Evolutionary conservation across 2,113 vertebrate species (phyloP), one percentile per base, ranked within the genome.

Genomic region (Hippoglossus stenolepis): DNA sequence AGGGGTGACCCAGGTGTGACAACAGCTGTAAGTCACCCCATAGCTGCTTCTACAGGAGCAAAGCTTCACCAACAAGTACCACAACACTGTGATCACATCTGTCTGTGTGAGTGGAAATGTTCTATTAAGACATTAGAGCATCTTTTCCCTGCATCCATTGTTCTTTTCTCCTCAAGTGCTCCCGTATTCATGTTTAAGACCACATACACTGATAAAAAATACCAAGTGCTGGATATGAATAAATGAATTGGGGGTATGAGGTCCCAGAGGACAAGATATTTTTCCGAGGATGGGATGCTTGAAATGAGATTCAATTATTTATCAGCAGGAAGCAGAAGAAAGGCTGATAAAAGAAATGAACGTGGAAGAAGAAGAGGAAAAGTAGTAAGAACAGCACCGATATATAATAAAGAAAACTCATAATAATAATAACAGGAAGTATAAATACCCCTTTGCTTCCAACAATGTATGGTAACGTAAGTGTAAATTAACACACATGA

Each of bases 271-370:
- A 85, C 15, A 21, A 31, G 72, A 78, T 89, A 86, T 78, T 81
- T 79, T 86, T 73, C 38, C 38, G 62, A 80, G 88, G 75, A 85
- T 72, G 63, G 73, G 85, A 84, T 20, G 26, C 75, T 90, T 78
- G 70, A 86, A 88, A 92, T 84, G 56, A 86, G 64, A 51, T 83
- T 93, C 61, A 93, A 91, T 93, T 88, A 91, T 93, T 92, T 87
- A 93, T 91, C 66, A 71, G 73, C 45, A 47, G 60, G 71, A 51
- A 51, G 17, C 66, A 71, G 73, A 40, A 47, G 53, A 68, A 51
- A 51, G 17, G 58, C 47, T 43, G 75, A n/a, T 53, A 43, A 80
- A 49, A 47, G 26, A 11, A 23, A 61, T 2, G 35, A 23, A 68
- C 2, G 18, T 1, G 62, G 26, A 62, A 17, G 67, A 18, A 49